Base-by-base conservation (phyloP, 2,797 vertebrate genomes). In the Sciurus vulgaris region DNA sequence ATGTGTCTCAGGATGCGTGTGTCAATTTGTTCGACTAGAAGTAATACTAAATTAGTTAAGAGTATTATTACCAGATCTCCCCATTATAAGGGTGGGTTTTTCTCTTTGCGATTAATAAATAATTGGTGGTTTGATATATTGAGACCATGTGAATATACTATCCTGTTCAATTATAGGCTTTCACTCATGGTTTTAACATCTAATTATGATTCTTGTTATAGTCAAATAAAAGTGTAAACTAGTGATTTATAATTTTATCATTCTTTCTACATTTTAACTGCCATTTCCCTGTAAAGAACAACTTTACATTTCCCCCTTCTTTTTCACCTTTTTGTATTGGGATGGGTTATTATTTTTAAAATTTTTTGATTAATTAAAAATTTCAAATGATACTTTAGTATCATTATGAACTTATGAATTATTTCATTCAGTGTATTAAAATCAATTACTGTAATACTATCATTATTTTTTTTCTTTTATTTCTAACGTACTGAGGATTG, bases 251-350 rank as follows among this genome's bases (percentile, higher is more conserved):
- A 61, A 79, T 38, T 73, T 76, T 49, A 87, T 15, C 49, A 49
- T 91, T 96, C 28, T 63, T 83, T 79, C 38, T n/a, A 76, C 20
- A 65, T 54, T 94, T 78, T 86, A 82, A 65, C 59, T 56, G 70
- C 8, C 17, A 44, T 30, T 88, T 35, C 63, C 26, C 20, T 81
- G 3, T 44, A 85, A 96, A 89, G n/a, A 85, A 63, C 47, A 83
- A 56, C n/a, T 41, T 73, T 24, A 59, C 10, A 69, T 38, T 78
- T 73, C 6, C 9, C 33, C 44, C 7, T 13, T n/a, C 9, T 44
- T 47, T 59, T 56, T 81, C 78, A 30, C 61, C 41, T 79, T 38
- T 84, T 51, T 74, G 38, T 73, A 67, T 6, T 72, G 38, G 56
- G 47, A 28, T 65, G 51, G 17, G 22, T 38, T 76, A 54, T 69